Evolutionary conservation across 2,797 vertebrate species (phyloP).

Genomic region (Chloroceryle inda): DNA sequence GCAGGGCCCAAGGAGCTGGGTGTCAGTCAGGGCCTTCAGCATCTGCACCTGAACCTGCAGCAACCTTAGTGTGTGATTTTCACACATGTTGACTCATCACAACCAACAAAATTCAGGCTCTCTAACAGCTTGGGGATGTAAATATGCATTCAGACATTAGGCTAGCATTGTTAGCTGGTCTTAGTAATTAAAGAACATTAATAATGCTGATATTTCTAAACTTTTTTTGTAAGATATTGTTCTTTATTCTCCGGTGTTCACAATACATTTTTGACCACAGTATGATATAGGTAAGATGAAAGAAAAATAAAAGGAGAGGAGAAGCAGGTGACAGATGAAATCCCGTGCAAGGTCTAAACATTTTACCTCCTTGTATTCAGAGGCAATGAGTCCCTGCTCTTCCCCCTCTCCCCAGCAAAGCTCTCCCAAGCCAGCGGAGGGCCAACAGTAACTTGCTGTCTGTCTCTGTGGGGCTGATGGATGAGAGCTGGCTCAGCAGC

Average conservation of each 20-base stretch:
- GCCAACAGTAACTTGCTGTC: accelerated
- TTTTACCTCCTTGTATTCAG: not conserved
- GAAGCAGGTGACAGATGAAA: not conserved
- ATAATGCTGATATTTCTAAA: not conserved
- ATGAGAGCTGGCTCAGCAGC: not conserved
- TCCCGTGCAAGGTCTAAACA: not conserved
- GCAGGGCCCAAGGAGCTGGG: too few relatives aligned
- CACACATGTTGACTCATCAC: not conserved
- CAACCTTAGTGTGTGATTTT: accelerated
- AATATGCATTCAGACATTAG: not conserved
- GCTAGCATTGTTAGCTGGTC: not conserved
- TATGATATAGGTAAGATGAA: not conserved
- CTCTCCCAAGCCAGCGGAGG: not conserved
- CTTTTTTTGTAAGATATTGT: not conserved
- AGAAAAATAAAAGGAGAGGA: not conserved
- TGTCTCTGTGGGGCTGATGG: not conserved
- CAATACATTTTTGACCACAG: not conserved
- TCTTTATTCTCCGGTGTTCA: not conserved
- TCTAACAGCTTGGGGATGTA: not conserved
- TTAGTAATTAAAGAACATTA: not conserved
- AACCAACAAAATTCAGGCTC: not conserved
- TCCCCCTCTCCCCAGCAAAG: not conserved
- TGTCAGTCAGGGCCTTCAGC: not conserved
- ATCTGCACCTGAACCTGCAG: not conserved
- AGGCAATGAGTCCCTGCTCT: accelerated